Percentiles rank a stretch among this genome's conserved stretches.
These are phyloP conservation scores for Ichneumon xanthorius DNA, from an alignment of 2,888 invertebrate species.

Conservation along the genomic window DNA sequence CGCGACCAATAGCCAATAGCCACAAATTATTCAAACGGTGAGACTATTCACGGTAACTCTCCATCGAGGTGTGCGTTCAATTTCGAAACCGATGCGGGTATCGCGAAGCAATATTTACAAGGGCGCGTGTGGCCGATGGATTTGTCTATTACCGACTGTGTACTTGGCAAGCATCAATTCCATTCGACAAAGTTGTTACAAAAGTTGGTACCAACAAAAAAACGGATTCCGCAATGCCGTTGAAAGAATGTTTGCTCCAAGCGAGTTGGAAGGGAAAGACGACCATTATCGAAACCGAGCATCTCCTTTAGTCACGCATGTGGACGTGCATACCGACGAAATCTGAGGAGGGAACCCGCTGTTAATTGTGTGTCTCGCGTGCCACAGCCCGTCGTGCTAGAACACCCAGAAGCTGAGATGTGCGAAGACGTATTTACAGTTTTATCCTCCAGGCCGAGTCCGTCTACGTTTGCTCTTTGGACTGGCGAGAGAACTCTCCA, in stretches of 20 bases:
- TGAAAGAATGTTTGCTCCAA: slow-evolving; percentile 16
- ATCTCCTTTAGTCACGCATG: slow-evolving; percentile 29
- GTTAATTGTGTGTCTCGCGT: slow-evolving; percentile 53
- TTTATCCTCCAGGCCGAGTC: not conserved
- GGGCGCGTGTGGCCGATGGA: not conserved
- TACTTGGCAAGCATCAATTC: slow-evolving; percentile 55
- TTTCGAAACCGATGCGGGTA: slow-evolving; percentile 31
- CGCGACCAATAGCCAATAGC: slow-evolving; percentile 22
- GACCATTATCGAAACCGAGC: slow-evolving; percentile 37
- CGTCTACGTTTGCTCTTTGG: not conserved
- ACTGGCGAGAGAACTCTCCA: slow-evolving; percentile 21
- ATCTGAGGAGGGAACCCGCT: slow-evolving; percentile 12
- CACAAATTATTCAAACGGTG: slow-evolving; percentile 65
- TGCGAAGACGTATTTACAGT: slow-evolving; percentile 23
- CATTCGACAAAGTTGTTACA: not conserved
- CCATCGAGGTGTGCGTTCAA: slow-evolving; percentile 1
- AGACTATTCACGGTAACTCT: slow-evolving; percentile 31
- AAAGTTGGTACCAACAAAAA: not conserved
- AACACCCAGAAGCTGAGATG: slow-evolving; percentile 50
- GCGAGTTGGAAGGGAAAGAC: not conserved
- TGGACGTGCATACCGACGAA: slow-evolving; percentile 10
- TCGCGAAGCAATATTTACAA: slow-evolving; percentile 39
- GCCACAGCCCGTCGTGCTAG: slow-evolving; percentile 17
- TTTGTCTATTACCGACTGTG: slow-evolving; percentile 28
- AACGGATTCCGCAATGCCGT: slow-evolving; percentile 29